phyloP scores from a whole-genome alignment of 1,140 invertebrate genomes.

The Trichonephila clavata region DNA sequence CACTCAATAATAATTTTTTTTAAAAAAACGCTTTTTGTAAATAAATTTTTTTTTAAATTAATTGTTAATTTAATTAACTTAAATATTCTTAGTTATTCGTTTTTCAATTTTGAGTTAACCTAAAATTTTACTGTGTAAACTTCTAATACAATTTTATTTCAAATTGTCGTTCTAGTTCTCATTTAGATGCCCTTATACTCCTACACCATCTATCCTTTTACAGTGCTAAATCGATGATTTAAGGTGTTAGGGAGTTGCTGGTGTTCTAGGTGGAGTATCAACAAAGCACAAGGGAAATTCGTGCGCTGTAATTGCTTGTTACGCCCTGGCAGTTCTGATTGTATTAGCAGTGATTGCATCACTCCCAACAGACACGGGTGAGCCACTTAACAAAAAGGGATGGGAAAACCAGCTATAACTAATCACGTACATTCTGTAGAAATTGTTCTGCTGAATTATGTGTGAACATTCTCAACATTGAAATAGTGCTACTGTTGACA shows the following conservation, averaged over 20 bases:
- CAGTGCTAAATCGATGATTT: constrained; percentile 37
- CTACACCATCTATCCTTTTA: neutral
- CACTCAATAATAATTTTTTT: too few relatives aligned
- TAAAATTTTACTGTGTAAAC: too few relatives aligned
- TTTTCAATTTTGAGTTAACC: too few relatives aligned
- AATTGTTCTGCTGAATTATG: neutral
- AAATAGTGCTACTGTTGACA: neutral
- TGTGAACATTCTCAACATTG: neutral
- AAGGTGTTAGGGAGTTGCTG: constrained; percentile 14
- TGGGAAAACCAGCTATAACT: neutral
- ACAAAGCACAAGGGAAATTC: constrained; percentile 57
- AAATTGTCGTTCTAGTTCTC: neutral
- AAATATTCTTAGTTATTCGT: too few relatives aligned
- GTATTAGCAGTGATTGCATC: constrained; percentile 61
- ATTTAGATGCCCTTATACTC: neutral
- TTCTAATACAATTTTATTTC: neutral
- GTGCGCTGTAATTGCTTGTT: constrained; percentile 59
- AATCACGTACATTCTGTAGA: constrained; percentile 28
- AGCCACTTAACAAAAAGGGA: constrained; percentile 47
- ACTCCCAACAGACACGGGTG: constrained; percentile 27
- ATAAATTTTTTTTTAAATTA: too few relatives aligned
- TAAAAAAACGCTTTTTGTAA: too few relatives aligned
- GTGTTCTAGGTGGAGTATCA: constrained; percentile 37
- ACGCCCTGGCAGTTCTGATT: constrained; percentile 51
- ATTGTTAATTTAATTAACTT: too few relatives aligned